Conservation (phyloP, 1,140 invertebrate genomes). For the Wiebesia pumilae region DNA sequence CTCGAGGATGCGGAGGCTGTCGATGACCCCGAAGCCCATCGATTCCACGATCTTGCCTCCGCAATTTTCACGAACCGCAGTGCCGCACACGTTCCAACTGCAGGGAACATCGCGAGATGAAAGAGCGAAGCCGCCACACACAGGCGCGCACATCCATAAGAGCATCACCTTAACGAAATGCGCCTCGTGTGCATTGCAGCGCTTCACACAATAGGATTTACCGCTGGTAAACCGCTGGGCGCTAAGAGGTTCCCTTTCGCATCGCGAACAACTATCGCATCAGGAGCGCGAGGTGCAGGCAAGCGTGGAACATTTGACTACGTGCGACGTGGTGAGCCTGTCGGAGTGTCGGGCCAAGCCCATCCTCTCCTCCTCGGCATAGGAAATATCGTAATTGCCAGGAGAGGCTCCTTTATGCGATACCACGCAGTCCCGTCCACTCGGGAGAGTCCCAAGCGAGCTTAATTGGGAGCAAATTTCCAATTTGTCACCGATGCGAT, state of each 20-base stretch:
- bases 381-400: slow-evolving; percentile 70
- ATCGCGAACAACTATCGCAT: too few relatives aligned
- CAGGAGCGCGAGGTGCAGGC: slow-evolving; percentile 47
- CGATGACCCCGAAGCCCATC: neutral
- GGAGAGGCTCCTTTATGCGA: slow-evolving; percentile 55
- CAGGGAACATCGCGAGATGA: neutral
- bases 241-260: too few relatives aligned
- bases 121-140: neutral
- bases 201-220: slow-evolving; percentile 54
- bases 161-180: neutral
- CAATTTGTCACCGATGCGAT: too few relatives aligned
- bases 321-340: neutral
- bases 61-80: neutral
- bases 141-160: neutral
- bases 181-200: slow-evolving; percentile 12
- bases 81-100: too few relatives aligned
- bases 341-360: slow-evolving; percentile 70
- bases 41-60: neutral
- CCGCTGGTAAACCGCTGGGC: slow-evolving; percentile 35
- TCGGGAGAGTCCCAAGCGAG: too few relatives aligned
- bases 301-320: slow-evolving; percentile 66
- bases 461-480: too few relatives aligned
- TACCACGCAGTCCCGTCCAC: too few relatives aligned
- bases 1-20: neutral
- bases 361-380: slow-evolving; percentile 69